Evolutionary conservation across 1,140 invertebrate species (phyloP), one percentile per base, ranked within the genome.

Genomic region (Neotoxoptera formosana): DNA sequence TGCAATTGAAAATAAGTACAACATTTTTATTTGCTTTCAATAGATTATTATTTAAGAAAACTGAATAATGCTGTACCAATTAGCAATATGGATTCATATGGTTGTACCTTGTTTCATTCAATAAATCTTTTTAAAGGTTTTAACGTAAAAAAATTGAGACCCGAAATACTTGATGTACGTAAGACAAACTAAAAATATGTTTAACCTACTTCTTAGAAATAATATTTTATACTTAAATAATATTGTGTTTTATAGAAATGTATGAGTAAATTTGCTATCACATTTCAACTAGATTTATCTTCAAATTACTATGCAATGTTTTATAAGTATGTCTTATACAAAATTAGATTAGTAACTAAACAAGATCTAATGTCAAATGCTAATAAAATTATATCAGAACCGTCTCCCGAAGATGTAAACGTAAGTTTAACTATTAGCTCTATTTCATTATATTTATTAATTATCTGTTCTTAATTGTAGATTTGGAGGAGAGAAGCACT

Each of bases 311-410:
- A 90, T 67, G 89, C 89, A 60, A 90, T 90, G 53, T 90, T 67
- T 90, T 90, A 90, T 23, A 90, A 90, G 53, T 90, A 90, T 67
- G 36, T 47, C 45, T 53, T 90, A 23, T 90, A 90, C 41, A 56
- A 90, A 60, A 2, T 90, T 25, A 90, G 53, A 60, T 41, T 90
- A 67, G 53, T 67, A 45, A 67, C 34, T 1, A 45, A 67, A 14
- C 8, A 90, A 45, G 56, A 90, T 90, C 14, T 90, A 20, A 30
- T 41, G 23, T 45, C 36, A 11, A 41, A 41, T 45, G 21, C 48
- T 7, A 90, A 47, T 30, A 67, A n/a, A 21, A 60, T 90, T 45
- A 8, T 90, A 41, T 6, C 34, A 60, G 20, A 36, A n/a, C 53
- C 34, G n/a, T 60, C 53, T 25, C n/a, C 20, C 8, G 23, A 60